Conservation (phyloP, 35 echinoderm and acorn worm genomes). For the Chiridota heheva region DNA sequence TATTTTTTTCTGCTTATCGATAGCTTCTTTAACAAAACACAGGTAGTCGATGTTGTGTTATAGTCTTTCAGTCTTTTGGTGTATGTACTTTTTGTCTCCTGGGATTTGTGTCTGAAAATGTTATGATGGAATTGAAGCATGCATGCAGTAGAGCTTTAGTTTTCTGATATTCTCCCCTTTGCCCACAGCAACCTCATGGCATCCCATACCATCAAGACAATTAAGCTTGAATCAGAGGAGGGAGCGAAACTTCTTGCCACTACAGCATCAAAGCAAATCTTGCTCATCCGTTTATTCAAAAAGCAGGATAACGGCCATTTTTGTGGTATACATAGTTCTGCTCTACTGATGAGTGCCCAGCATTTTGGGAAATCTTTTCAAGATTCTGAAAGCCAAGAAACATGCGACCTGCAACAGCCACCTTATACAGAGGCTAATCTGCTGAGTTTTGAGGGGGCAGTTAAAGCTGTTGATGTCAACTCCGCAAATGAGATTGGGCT, state of each 20-base stretch:
- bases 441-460: conserved; percentile 60
- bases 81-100: too few relatives aligned
- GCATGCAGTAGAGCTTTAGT: too few relatives aligned
- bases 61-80: too few relatives aligned
- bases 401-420: neutral
- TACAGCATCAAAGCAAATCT: conserved; percentile 6
- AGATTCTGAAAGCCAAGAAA: neutral
- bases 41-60: too few relatives aligned
- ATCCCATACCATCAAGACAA: too few relatives aligned
- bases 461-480: conserved; percentile 23
- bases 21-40: too few relatives aligned
- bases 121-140: too few relatives aligned
- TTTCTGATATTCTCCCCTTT: too few relatives aligned
- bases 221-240: too few relatives aligned
- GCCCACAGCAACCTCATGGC: too few relatives aligned
- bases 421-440: conserved; percentile 59
- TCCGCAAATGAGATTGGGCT: conserved; percentile 5
- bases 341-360: conserved; percentile 62
- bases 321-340: conserved; percentile 68
- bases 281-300: conserved; percentile 60
- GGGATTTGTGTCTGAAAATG: too few relatives aligned
- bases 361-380: conserved; percentile 31
- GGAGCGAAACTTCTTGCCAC: conserved; percentile 56
- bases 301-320: conserved; percentile 64
- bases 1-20: too few relatives aligned